Percentiles rank a stretch among this genome's conserved stretches.
Evolutionary conservation across 2,888 invertebrate species (phyloP).

Genomic region (Sminthurides aquaticus): DNA sequence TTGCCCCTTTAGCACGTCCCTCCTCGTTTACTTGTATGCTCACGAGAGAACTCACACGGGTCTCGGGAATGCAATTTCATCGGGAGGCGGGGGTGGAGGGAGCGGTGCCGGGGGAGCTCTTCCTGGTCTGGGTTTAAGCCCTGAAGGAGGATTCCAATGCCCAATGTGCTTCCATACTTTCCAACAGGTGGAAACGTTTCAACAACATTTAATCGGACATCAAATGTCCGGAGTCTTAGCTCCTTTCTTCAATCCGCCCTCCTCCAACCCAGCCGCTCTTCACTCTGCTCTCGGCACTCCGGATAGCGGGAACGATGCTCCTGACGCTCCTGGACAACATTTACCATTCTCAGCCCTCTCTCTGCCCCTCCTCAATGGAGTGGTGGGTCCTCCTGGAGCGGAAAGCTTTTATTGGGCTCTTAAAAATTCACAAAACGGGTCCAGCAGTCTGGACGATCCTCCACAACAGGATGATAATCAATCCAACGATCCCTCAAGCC

Average conservation of each 20-base stretch:
- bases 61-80: constrained; percentile 43
- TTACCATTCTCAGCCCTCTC: constrained; percentile 10
- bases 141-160: constrained; percentile 49
- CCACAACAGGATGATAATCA: not conserved
- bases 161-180: constrained; percentile 57
- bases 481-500: not conserved
- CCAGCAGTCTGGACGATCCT: not conserved
- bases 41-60: constrained; percentile 76
- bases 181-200: constrained; percentile 54
- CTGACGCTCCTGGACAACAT: constrained; percentile 1
- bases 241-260: constrained; percentile 38
- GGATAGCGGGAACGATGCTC: constrained; percentile 9
- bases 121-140: constrained; percentile 45
- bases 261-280: not conserved
- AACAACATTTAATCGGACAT: constrained; percentile 58
- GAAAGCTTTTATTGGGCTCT: constrained; percentile 29
- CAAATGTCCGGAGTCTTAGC: constrained; percentile 48
- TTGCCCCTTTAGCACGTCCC: constrained; percentile 81
- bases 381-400: constrained; percentile 1
- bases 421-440: constrained; percentile 9
- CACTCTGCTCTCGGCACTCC: constrained; percentile 10
- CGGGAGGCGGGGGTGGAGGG: not conserved
- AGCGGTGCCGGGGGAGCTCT: constrained; percentile 26
- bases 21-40: constrained; percentile 81
- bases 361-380: constrained; percentile 12